phyloP scores from a whole-genome alignment of 2,888 invertebrate genomes.

The Sarcophaga carnaria region DNA sequence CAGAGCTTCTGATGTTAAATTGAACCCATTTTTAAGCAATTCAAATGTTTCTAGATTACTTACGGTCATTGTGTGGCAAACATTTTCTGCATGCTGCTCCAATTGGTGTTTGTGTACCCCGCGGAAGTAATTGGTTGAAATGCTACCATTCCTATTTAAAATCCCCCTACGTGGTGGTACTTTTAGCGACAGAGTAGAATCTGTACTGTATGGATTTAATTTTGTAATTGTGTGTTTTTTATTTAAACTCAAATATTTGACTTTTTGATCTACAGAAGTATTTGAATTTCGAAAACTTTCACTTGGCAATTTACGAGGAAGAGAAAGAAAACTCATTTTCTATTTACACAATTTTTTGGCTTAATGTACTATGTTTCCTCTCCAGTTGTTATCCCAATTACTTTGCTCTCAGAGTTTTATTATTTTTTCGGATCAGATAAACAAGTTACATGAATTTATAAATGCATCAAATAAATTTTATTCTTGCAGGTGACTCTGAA shows the following conservation, averaged over 20 bases:
- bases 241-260: constrained; percentile 78
- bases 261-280: constrained; percentile 71
- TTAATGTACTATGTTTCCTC: neutral
- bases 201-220: constrained; percentile 63
- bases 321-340: constrained; percentile 75
- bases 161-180: constrained; percentile 73
- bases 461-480: constrained; percentile 33
- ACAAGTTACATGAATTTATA: constrained; percentile 57
- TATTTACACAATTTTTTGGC: constrained; percentile 63
- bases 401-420: neutral
- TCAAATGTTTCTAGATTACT: constrained; percentile 81
- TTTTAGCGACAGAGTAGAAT: constrained; percentile 75
- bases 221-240: constrained; percentile 69
- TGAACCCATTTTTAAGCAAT: too few relatives aligned
- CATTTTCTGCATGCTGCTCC: constrained; percentile 87
- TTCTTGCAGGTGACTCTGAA: neutral
- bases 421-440: constrained; percentile 6
- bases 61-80: constrained; percentile 92
- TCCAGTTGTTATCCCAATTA: too few relatives aligned
- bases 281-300: constrained; percentile 50
- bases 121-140: constrained; percentile 87
- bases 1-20: too few relatives aligned
- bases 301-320: constrained; percentile 72
- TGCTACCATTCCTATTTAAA: constrained; percentile 82
- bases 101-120: constrained; percentile 90